Evolutionary conservation across 1,140 invertebrate species (phyloP), one percentile per base, ranked within the genome.

Genomic region (Eriosoma lanigerum): DNA sequence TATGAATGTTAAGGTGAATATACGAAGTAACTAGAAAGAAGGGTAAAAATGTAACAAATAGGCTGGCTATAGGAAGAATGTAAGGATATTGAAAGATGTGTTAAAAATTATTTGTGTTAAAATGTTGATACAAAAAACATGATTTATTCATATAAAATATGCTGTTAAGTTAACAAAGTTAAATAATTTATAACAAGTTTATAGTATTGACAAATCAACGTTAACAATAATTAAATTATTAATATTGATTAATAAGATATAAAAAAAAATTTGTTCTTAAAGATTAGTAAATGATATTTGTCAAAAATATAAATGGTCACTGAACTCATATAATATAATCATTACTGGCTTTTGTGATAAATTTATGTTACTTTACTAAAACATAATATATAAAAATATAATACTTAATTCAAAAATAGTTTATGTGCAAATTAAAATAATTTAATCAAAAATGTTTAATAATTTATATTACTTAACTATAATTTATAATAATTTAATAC

Each of bases 131-230:
- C 68, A 72, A 72, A 72, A 72, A 52, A 29, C 26, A 72, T 52
- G 24, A 72, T 78, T 62, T 78, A 78, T 78, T 78, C 15, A 21
- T 78, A 78, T 46, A 78, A 78, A 78, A 76, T 78, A 78, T 60
- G n/a, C 32, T 78, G 75, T 78, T 78, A 78, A 78, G 75, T 78
- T 78, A 78, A 78, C 75, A 62, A 73, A 75, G 24, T 78, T 78
- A 46, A 78, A 78, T 78, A 62, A 60, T 78, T 38, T 60, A 78
- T 46, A 60, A 60, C 52, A 60, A 78, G 21, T 56, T 13, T 44
- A 78, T 46, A 78, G 38, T 78, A 60, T 62, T 29, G 54, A 78
- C 21, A 78, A 46, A 62, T 60, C 75, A 78, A 78, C 21, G 44
- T 78, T 62, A 78, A 78, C 75, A 78, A 76, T 44, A 78, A 60